A percentile compares a stretch with the other conserved stretches of the same genome.
These are phyloP conservation scores for Tridacna gigas DNA, from an alignment of 2,888 invertebrate genomes.

Conservation along the genomic window DNA sequence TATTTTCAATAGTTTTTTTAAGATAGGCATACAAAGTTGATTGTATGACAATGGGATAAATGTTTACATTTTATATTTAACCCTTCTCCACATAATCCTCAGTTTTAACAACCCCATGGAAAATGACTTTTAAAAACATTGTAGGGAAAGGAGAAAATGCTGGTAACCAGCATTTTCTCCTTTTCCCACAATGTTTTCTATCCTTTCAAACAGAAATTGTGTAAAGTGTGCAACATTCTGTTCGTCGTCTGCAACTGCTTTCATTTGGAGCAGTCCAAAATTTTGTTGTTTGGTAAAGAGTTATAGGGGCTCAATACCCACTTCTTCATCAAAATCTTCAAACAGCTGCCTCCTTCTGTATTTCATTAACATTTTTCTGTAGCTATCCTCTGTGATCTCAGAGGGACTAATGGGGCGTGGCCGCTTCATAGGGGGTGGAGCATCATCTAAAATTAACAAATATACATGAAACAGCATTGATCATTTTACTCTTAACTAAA, in stretches of 20 bases:
- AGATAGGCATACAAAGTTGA: neutral
- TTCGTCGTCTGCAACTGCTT: too few relatives aligned
- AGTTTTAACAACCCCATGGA: neutral
- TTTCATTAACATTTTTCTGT: constrained; percentile 73
- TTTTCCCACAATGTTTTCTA: neutral
- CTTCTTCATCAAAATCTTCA: constrained; percentile 63
- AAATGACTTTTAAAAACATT: neutral
- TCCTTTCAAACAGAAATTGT: neutral
- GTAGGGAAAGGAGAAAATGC: neutral
- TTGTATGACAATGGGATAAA: neutral
- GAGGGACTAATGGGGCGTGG: constrained; percentile 77
- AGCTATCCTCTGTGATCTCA: constrained; percentile 79
- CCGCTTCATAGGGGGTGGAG: constrained; percentile 58
- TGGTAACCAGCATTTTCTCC: neutral
- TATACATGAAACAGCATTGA: too few relatives aligned
- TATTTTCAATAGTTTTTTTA: neutral
- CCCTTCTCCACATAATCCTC: neutral
- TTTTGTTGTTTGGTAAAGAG: too few relatives aligned
- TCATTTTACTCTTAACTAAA: too few relatives aligned
- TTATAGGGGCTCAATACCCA: neutral
- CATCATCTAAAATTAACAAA: constrained; percentile 41
- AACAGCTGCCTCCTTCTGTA: constrained; percentile 61
- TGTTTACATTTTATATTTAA: neutral
- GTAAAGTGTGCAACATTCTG: too few relatives aligned
- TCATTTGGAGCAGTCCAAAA: too few relatives aligned